Evolutionary conservation across 30 jellyfish, hydroid and myxozoan species (phyloP), one percentile per base, ranked within the genome.

Genomic region (Turritopsis rubra): DNA sequence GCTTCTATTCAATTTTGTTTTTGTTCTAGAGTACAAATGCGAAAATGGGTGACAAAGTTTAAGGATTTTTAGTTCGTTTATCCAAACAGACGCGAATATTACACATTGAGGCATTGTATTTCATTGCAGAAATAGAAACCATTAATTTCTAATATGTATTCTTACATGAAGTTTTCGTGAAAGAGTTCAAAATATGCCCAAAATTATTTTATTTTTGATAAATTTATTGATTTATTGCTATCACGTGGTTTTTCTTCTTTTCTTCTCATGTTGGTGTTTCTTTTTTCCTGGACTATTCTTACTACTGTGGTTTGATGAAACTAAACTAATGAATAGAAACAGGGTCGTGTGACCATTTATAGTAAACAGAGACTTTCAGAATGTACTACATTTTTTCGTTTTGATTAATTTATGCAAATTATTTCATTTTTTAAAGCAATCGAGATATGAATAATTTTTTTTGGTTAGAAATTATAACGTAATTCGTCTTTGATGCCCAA

Each of bases 11-110:
- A 60, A n/a, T n/a, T n/a, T 41, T 5, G 60, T 41, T 68, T 27
- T 68, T 7, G 9, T 27, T 68, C 19, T 68, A 68, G 77, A 68
- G 77, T 19, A 68, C 77, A 9, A 27, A 27, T 68, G 77, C 77
- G 19, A 68, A 68, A 22, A 68, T 68, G 77, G 77, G 77, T 0
- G 30, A 68, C 77, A 68, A 68, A 68, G 77, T 1, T 41, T 41
- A 41, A 41, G 13, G 13, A 41, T 41, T 3, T 41, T 41, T 41
- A 41, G 13, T 5, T 41, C 13, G 13, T 41, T 41, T 13, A 3
- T 41, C 60, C 60, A 41, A 41, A n/a, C n/a, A n/a, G n/a, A n/a
- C n/a, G n/a, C n/a, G n/a, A n/a, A n/a, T n/a, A n/a, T n/a, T n/a
- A n/a, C n/a, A n/a, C n/a, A n/a, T n/a, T n/a, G n/a, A n/a, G n/a